These are phyloP conservation scores for Carollia perspicillata DNA, from an alignment of 2,113 vertebrate species.

Conservation along the genomic window DNA sequence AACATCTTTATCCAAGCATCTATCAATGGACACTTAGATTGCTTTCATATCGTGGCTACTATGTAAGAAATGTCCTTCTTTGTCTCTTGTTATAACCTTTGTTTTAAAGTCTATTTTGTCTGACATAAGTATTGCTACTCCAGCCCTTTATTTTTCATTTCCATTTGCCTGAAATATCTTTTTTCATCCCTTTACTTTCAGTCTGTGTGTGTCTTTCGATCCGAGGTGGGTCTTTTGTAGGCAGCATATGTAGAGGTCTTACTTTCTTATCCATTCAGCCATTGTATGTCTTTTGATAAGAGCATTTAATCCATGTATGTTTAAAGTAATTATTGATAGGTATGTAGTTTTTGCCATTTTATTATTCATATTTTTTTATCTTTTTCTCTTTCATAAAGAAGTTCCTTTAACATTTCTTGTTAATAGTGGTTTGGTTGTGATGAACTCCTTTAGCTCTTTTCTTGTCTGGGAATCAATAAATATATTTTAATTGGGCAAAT, in stretches of 20 bases:
- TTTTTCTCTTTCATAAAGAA: neutral
- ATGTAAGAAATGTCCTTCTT: neutral
- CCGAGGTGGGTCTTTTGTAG: neutral
- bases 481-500: constrained; percentile 11
- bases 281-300: neutral
- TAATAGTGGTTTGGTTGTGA: neutral
- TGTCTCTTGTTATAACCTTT: neutral
- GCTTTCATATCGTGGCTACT: neutral
- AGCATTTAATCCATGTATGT: neutral
- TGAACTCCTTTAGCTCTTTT: neutral
- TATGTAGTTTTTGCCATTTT: neutral
- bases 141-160: neutral
- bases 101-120: neutral
- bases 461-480: neutral
- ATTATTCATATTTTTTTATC: neutral
- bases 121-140: neutral
- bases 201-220: neutral
- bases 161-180: neutral
- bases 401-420: neutral
- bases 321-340: neutral
- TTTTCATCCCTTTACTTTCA: neutral
- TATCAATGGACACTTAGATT: neutral
- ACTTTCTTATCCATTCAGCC: neutral
- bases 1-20: neutral
- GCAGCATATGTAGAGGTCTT: neutral